These are phyloP conservation scores for Meta bourneti DNA, from an alignment of 2,888 invertebrate genomes.

Conservation along the genomic window DNA sequence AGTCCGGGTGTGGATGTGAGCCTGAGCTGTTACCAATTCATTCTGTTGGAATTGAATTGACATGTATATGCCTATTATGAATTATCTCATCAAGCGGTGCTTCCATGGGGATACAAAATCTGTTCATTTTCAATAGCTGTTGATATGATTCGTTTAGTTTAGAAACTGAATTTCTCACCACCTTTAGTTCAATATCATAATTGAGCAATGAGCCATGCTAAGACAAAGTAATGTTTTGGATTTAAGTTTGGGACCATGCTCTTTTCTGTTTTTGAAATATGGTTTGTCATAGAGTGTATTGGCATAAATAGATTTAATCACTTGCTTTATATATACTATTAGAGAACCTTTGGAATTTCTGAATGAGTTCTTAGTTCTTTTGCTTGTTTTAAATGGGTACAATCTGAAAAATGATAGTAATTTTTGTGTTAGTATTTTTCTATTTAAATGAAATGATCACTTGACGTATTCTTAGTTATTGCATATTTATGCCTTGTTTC, in stretches of 20 bases:
- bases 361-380: conserved; percentile 22
- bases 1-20: conserved; percentile 42
- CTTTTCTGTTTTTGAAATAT: neutral
- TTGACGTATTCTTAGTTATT: conserved; percentile 27
- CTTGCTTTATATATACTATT: conserved; percentile 33
- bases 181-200: neutral
- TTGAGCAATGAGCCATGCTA: neutral
- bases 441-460: conserved; percentile 46
- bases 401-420: conserved; percentile 30
- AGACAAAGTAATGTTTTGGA: neutral
- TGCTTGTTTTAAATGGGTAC: conserved; percentile 12
- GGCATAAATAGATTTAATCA: neutral
- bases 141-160: neutral
- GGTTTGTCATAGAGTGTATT: conserved; percentile 4
- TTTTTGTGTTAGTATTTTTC: conserved; percentile 64
- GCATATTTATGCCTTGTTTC: conserved; percentile 20
- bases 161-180: neutral
- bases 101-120: conserved; percentile 41
- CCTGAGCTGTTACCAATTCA: conserved; percentile 26
- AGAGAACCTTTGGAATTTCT: neutral
- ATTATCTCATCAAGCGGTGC: conserved; percentile 67
- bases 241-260: conserved; percentile 52
- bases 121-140: neutral
- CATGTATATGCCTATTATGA: conserved; percentile 44
- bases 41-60: conserved; percentile 15